Base-by-base conservation (phyloP, 2,797 vertebrate species). In the Neostethus bicornis region DNA sequence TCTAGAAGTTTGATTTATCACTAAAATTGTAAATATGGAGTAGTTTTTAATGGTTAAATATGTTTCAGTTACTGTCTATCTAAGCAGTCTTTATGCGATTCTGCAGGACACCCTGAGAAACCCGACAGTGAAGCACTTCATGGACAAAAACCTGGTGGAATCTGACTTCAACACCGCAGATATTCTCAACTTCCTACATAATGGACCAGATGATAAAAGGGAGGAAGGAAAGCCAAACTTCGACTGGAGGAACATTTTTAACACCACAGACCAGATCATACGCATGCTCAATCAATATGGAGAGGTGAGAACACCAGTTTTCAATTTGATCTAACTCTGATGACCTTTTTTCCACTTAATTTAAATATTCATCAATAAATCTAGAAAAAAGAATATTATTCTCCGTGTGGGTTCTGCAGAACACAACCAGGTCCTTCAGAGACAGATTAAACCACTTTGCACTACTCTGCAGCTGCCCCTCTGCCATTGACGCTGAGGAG, bases 181-280 rank as follows among this genome's bases (percentile, higher is more conserved):
- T 25, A 80, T 96, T 14, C 92, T 97, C 4, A 95, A 92, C 88
- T 98, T 99, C 73, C 89, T 99, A 20, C 77, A 91, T 81, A 94
- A 82, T 0, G 94, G 93, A 1, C 79, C 88, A 13, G 84, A 83
- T 3, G 78, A 74, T 2, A 62, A 56, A 23, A 84, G 85, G 50
- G 87, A 89, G 53, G 70, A 75, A 0, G 87, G 83, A 39, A 86
- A 80, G 89, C 66, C 75, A 23, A 77, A 61, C 53, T 94, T 95
- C 17, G 90, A 94, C 89, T 98, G 96, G 96, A 91, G 93, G 57
- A 92, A 93, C 53, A 53, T 97, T 70, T 98, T 97, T 65, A 93
- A 90, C 37, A 13, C 91, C 70, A 88, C 79, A 0, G 93, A 98
- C 73, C 89, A 79, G 51, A 57, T 87, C 51, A 75, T 98, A 7